phyloP scores from a whole-genome alignment of 2,888 invertebrate species.

The Atethmia centrago region DNA sequence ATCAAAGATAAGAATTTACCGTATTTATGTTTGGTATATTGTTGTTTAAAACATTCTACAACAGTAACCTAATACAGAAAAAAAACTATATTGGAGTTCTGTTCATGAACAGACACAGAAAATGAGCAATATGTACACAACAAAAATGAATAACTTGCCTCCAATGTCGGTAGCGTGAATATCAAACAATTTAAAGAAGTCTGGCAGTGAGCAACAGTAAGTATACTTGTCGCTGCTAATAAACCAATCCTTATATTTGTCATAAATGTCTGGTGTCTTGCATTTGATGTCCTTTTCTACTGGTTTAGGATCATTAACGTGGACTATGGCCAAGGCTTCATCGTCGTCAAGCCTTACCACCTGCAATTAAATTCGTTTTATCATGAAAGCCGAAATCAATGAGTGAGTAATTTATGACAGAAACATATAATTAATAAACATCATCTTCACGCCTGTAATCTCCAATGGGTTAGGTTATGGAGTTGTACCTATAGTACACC shows the following conservation, averaged over 20 bases:
- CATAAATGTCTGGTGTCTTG: conserved; percentile 25
- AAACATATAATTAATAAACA: background rate
- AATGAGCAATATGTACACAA: background rate
- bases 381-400: background rate
- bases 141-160: conserved; percentile 34
- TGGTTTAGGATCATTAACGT: conserved; percentile 62
- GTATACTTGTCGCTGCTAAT: conserved; percentile 31
- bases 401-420: background rate
- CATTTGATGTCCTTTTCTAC: conserved; percentile 59
- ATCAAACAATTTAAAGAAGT: conserved; percentile 54
- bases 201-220: conserved; percentile 62
- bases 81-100: too few relatives aligned
- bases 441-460: background rate
- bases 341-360: conserved; percentile 48
- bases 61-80: background rate
- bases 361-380: conserved; percentile 29
- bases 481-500: background rate
- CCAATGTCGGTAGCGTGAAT: conserved; percentile 38
- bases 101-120: background rate
- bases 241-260: conserved; percentile 34
- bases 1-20: background rate
- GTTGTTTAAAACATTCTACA: background rate
- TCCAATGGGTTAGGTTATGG: background rate
- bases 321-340: conserved; percentile 51
- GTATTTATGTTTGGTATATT: background rate